Evolutionary conservation across 2,113 vertebrate species (phyloP), one percentile per base, ranked within the genome.

Genomic region (Butastur rufipennis): DNA sequence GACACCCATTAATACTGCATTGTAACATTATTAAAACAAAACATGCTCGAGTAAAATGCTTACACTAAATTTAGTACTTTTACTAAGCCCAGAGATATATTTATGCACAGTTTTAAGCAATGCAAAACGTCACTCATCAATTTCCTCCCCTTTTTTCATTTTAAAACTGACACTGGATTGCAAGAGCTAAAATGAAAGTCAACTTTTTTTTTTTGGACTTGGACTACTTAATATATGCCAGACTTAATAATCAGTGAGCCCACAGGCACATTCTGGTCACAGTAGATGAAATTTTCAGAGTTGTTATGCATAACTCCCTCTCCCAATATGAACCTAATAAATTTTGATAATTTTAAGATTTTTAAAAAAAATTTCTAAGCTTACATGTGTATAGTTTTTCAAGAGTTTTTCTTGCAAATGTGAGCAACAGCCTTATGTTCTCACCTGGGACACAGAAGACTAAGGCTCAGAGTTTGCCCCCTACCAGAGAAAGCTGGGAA

Each of bases 101-200:
- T 68, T n/a, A n/a, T 2, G 22, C 40, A 23, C 16, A 20, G 17
- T 61, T 75, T 67, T 10, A 86, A 83, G 48, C 29, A 68, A 67
- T 10, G 45, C 26, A 58, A 29, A 15, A 55, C 0, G 2, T 5
- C 13, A 42, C 8, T 31, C 11, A 27, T 16, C 32, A 32, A 18
- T 50, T 68, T 56, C 16, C 52, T 89, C 34, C 7, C 2, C 9
- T 18, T 62, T 63, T 78, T 66, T 75, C 9, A 66, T 62, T 79
- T 88, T 29, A 61, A 58, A 93, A 72, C 11, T 4, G 11, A 25
- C 12, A 72, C 11, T 31, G 29, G 17, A 53, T 40, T 74, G 23
- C 38, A 84, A 81, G 74, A 84, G 6, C 29, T 19, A 90, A 67
- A 66, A 45, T 52, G 1, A 38, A 88, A 83, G 20, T 26, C 53